These are phyloP conservation scores for Myotis vivesi DNA, from an alignment of 2,797 vertebrate species.

Conservation along the genomic window DNA sequence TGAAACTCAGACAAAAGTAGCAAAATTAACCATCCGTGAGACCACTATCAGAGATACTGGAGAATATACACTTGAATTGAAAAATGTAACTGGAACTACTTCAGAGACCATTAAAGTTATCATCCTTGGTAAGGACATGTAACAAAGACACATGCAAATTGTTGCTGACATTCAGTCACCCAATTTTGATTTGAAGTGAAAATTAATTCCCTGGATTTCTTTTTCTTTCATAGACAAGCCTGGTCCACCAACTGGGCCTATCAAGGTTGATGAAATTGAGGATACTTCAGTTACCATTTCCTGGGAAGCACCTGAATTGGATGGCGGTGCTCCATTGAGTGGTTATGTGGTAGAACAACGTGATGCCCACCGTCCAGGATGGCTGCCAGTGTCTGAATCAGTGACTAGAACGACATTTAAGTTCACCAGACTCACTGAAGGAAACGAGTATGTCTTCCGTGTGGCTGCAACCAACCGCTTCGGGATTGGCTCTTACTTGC, in stretches of 20 bases:
- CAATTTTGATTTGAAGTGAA: conserved; percentile 37
- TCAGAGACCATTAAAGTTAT: conserved; percentile 93
- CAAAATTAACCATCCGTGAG: conserved; percentile 92
- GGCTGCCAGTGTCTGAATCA: conserved; percentile 95
- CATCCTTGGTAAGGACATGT: conserved; percentile 92
- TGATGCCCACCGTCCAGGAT: conserved; percentile 97
- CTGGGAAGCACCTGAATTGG: conserved; percentile 94
- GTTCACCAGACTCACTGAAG: conserved; percentile 94
- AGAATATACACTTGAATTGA: conserved; percentile 94
- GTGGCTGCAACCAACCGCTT: conserved; percentile 96
- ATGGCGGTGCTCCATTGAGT: conserved; percentile 94
- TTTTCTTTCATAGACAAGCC: conserved; percentile 91
- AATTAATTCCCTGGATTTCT: conserved; percentile 48
- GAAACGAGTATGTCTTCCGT: conserved; percentile 97
- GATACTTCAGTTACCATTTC: conserved; percentile 92
- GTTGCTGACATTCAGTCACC: not conserved
- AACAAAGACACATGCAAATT: conserved; percentile 34
- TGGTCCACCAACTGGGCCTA: conserved; percentile 92
- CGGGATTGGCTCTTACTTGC: conserved; percentile 95
- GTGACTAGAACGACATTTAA: conserved; percentile 94
- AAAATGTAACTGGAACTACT: conserved; percentile 91
- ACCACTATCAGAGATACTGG: conserved; percentile 95
- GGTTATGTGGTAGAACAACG: conserved; percentile 97
- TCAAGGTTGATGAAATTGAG: conserved; percentile 94
- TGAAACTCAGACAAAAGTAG: conserved; percentile 90